Evolutionary conservation across 1,140 invertebrate genomes (phyloP).

Genomic region (Drosophila willistoni): DNA sequence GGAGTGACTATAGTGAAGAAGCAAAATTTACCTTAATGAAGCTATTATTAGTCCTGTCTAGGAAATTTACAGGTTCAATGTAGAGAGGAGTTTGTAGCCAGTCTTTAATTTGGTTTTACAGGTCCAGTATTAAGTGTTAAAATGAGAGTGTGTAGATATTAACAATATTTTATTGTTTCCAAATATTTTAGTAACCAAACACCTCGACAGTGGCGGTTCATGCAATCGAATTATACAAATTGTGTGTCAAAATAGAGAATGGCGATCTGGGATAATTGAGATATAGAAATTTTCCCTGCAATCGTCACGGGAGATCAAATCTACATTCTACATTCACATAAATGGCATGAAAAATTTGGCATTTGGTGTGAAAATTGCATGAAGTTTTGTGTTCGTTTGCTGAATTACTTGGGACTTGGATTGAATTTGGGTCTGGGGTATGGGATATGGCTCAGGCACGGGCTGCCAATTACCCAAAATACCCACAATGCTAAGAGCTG

Average conservation of each 20-base stretch:
- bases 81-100: no score
- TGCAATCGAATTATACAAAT: conserved; percentile 35
- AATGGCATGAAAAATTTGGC: conserved; percentile 31
- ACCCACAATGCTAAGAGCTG: conserved; percentile 46
- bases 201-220: background rate
- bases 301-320: conserved; percentile 8
- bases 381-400: conserved; percentile 14
- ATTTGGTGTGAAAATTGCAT: conserved; percentile 53
- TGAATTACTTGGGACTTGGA: conserved; percentile 1
- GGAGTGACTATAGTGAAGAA: no score
- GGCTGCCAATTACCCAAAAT: conserved; percentile 57
- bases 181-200: background rate
- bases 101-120: no score
- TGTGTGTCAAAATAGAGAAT: conserved; percentile 39
- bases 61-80: no score
- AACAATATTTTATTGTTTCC: background rate
- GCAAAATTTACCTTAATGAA: no score
- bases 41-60: no score
- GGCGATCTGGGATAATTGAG: conserved; percentile 29
- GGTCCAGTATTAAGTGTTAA: no score
- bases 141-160: background rate
- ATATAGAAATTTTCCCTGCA: conserved; percentile 28
- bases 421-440: conserved; percentile 17
- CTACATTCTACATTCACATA: conserved; percentile 17
- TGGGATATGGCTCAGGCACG: conserved; percentile 32